phyloP scores from a whole-genome alignment of 2,888 invertebrate genomes.

The Athetis lepigone region DNA sequence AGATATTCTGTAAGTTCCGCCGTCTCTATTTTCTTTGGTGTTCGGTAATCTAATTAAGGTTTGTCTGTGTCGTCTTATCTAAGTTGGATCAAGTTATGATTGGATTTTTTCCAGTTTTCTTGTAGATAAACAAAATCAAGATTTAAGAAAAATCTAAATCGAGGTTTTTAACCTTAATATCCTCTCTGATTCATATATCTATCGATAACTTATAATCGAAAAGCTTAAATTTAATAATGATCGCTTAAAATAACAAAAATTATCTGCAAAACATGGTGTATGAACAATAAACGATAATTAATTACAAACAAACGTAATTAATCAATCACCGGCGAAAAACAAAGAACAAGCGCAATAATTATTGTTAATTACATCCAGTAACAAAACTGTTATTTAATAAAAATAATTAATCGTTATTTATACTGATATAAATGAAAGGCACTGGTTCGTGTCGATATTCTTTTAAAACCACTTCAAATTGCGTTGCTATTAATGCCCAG shows the following conservation, averaged over 20 bases:
- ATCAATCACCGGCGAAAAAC: background rate
- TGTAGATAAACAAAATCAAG: background rate
- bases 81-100: conserved; percentile 9
- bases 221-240: too few species aligned
- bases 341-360: conserved; percentile 9
- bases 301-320: background rate
- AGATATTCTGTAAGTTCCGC: conserved; percentile 15
- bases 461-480: background rate
- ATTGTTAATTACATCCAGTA: conserved; percentile 8
- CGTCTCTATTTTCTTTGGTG: conserved; percentile 13
- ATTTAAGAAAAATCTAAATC: too few species aligned
- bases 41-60: conserved; percentile 30
- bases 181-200: too few species aligned
- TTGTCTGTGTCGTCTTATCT: conserved; percentile 1
- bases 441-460: conserved; percentile 18
- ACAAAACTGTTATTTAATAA: conserved; percentile 9
- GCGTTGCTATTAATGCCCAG: conserved; percentile 10
- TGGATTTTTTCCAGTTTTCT: background rate
- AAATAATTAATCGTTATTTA: conserved; percentile 19
- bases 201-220: too few species aligned
- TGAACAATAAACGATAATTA: background rate
- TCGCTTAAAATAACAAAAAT: background rate
- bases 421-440: background rate
- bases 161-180: too few species aligned
- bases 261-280: background rate